phyloP scores from a whole-genome alignment of 2,113 vertebrate genomes.

The Oreochromis niloticus region DNA sequence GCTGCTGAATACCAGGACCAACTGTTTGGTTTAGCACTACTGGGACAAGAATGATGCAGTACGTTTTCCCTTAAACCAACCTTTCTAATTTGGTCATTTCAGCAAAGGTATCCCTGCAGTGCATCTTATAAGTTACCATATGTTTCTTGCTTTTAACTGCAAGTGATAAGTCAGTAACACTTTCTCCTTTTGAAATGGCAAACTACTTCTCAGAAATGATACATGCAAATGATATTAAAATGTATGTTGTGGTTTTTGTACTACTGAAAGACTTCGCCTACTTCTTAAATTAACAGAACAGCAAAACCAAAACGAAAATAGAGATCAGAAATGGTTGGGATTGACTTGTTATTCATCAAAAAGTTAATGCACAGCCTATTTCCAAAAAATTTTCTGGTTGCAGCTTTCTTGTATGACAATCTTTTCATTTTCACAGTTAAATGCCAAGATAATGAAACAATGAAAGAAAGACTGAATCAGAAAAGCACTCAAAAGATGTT shows the following conservation, averaged over 20 bases:
- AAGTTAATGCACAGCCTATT: neutral
- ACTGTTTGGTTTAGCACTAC: neutral
- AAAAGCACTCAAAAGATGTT: neutral
- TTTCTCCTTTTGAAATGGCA: neutral
- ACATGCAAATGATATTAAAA: neutral
- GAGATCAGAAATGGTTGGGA: neutral
- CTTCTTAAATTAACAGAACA: neutral
- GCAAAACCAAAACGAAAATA: fast-evolving
- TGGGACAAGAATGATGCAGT: neutral
- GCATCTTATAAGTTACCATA: neutral
- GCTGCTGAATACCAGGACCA: neutral
- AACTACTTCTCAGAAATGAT: neutral
- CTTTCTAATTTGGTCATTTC: neutral
- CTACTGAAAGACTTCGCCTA: neutral
- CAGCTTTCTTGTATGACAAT: neutral
- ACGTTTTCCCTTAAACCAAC: neutral
- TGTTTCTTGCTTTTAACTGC: neutral
- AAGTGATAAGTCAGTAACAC: neutral
- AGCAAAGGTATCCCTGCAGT: neutral
- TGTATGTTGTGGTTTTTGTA: neutral
- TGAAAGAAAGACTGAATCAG: neutral
- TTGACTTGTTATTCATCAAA: neutral
- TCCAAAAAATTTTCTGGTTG: neutral
- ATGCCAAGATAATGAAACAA: neutral
- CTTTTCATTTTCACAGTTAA: neutral